phyloP scores from a whole-genome alignment of 2,113 vertebrate genomes.

The Chamaea fasciata region DNA sequence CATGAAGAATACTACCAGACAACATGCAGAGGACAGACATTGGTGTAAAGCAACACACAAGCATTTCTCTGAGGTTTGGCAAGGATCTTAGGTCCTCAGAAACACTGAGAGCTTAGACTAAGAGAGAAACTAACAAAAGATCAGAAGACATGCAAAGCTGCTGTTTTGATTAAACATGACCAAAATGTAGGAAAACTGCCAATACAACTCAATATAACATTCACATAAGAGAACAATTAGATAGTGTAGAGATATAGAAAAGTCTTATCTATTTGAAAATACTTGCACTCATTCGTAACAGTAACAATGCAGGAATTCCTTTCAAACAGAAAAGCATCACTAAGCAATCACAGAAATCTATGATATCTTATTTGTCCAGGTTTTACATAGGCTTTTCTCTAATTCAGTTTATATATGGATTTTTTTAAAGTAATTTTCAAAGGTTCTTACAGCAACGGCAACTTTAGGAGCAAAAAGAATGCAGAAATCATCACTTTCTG shows the following conservation, averaged over 20 bases:
- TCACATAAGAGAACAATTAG: not conserved
- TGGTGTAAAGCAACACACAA: not conserved
- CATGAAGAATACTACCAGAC: not conserved
- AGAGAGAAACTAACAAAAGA: not conserved
- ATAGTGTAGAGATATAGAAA: not conserved
- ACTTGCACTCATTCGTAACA: not conserved
- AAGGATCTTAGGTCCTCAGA: not conserved
- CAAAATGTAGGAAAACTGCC: not conserved
- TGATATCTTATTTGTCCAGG: not conserved
- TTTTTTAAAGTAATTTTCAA: not conserved
- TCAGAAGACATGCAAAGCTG: not conserved
- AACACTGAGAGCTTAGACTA: not conserved
- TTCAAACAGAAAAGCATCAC: not conserved
- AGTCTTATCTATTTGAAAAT: not conserved
- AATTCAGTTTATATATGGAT: not conserved
- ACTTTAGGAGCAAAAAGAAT: slow-evolving; percentile 92
- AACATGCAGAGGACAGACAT: not conserved
- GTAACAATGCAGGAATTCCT: not conserved
- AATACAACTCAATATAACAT: not conserved
- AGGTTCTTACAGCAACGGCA: slow-evolving; percentile 75
- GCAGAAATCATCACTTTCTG: slow-evolving; percentile 94
- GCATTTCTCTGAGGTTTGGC: not conserved
- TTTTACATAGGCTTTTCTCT: not conserved
- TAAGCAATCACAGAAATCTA: not conserved
- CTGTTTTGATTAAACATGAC: not conserved